Conservation (phyloP, 2,113 vertebrate genomes). For the Oreotrochilus melanogaster region DNA sequence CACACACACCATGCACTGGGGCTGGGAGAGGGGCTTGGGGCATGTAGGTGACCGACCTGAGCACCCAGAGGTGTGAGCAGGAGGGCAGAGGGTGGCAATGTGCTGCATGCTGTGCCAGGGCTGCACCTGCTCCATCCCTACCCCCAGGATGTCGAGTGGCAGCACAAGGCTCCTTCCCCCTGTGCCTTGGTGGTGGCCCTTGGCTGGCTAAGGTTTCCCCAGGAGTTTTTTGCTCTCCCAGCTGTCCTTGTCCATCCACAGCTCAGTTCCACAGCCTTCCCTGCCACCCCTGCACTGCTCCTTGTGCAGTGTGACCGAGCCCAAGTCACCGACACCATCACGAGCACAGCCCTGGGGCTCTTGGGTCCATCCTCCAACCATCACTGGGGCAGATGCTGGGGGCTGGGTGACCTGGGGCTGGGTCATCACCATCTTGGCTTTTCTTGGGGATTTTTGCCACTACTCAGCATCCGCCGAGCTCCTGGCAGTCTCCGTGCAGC, state of each 20-base stretch:
- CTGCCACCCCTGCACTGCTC: rapidly evolving
- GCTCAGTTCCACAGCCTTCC: not conserved
- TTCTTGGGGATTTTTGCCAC: not conserved
- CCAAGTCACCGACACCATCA: rapidly evolving
- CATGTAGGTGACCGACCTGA: rapidly evolving
- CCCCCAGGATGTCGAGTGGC: not conserved
- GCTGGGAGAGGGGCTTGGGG: not conserved
- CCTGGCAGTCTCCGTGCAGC: rapidly evolving
- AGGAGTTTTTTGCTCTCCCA: not conserved
- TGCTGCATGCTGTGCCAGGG: not conserved
- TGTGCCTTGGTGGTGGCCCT: not conserved
- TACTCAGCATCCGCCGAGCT: not conserved
- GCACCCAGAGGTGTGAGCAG: not conserved
- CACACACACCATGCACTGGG: rapidly evolving
- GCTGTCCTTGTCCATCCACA: conserved; percentile 15
- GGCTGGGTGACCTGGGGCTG: rapidly evolving
- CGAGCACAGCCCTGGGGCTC: not conserved
- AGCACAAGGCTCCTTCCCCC: not conserved
- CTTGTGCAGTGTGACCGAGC: not conserved
- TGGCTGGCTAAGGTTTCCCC: not conserved
- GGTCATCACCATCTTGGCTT: not conserved
- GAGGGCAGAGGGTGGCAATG: not conserved
- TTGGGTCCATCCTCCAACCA: not conserved
- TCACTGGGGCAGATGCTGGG: rapidly evolving
- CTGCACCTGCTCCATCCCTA: not conserved